Conservation (phyloP, 2,113 vertebrate genomes). For the Donacobius atricapilla region DNA sequence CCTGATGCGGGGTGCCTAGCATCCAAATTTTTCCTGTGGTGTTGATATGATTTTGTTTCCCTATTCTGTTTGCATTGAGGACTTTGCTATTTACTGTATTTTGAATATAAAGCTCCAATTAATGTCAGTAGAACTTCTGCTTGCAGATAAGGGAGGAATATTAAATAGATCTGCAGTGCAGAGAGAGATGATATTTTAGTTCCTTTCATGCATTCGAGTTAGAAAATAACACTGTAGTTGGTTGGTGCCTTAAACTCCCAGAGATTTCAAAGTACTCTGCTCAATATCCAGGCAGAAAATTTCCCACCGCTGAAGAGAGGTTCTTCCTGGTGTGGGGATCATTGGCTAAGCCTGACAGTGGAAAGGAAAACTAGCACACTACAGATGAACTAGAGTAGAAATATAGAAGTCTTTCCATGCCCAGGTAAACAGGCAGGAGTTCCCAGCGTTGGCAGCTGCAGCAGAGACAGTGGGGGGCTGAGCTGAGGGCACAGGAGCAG, state of each 20-base stretch:
- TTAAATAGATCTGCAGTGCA: constrained; percentile 60
- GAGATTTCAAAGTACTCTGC: background rate
- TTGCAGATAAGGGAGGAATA: constrained; percentile 48
- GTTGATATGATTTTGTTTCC: background rate
- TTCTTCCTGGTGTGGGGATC: background rate
- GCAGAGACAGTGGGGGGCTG: background rate
- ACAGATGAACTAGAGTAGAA: background rate
- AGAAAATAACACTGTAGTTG: constrained; percentile 11
- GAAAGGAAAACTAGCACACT: background rate
- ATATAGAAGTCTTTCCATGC: background rate
- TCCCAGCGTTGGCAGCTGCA: fast-evolving
- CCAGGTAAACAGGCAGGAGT: background rate
- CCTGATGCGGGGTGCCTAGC: background rate
- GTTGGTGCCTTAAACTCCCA: background rate
- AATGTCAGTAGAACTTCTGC: constrained; percentile 18
- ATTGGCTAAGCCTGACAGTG: background rate
- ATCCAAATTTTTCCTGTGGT: background rate
- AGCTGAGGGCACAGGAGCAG: background rate
- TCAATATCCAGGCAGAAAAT: background rate
- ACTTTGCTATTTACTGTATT: background rate
- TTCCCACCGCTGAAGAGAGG: background rate
- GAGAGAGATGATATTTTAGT: constrained; percentile 40
- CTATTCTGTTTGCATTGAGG: background rate
- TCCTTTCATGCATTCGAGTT: background rate
- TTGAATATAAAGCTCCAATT: background rate